Conservation (phyloP, 2,888 invertebrate genomes). For the Caenorhabditis zanzibari region DNA sequence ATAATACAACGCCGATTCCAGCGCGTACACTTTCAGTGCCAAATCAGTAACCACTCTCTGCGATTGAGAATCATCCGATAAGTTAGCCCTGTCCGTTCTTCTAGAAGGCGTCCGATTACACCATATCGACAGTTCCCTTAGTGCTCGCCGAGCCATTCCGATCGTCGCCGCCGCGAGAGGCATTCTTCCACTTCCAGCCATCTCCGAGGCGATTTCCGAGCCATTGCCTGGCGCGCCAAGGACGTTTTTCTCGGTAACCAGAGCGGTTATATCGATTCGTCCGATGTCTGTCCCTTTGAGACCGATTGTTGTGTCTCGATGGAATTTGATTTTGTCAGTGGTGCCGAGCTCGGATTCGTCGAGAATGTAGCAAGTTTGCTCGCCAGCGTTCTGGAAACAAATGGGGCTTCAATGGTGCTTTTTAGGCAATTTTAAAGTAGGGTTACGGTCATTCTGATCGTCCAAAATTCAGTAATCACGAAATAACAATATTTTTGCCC, state of each 20-base stretch:
- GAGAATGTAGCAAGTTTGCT: conserved; percentile 70
- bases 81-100: conserved; percentile 27
- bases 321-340: conserved; percentile 67
- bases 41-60: conserved; percentile 71
- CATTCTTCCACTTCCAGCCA: conserved; percentile 65
- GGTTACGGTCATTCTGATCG: too few species aligned
- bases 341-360: conserved; percentile 68
- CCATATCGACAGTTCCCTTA: conserved; percentile 66
- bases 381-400: conserved; percentile 65
- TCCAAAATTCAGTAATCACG: too few species aligned
- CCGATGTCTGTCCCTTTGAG: conserved; percentile 72
- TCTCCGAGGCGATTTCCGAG: conserved; percentile 63
- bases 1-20: conserved; percentile 82
- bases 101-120: conserved; percentile 70
- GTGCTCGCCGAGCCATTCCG: conserved; percentile 67
- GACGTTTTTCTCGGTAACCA: conserved; percentile 59
- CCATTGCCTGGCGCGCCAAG: conserved; percentile 63
- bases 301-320: conserved; percentile 68
- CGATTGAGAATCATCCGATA: conserved; percentile 60
- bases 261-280: conserved; percentile 54
- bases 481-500: too few species aligned
- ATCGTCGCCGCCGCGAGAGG: conserved; percentile 71
- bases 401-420: neutral
- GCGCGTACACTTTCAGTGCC: conserved; percentile 73
- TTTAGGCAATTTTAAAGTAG: too few species aligned